These are phyloP conservation scores for Syrrhaptes paradoxus DNA, from an alignment of 2,113 vertebrate genomes.

Conservation along the genomic window DNA sequence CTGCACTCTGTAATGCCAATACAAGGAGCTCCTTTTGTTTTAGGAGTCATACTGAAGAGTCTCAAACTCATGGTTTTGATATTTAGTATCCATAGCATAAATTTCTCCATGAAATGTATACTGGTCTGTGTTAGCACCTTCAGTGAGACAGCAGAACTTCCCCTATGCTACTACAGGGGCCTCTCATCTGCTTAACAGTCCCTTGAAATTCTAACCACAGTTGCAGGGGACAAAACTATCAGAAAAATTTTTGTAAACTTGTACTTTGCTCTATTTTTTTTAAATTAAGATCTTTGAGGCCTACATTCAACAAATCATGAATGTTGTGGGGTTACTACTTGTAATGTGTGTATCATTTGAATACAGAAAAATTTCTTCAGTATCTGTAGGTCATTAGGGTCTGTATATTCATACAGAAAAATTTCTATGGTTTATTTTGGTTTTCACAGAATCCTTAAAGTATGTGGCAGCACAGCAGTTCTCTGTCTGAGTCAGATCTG, in stretches of 20 bases:
- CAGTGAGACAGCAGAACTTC: not conserved
- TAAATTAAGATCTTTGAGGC: not conserved
- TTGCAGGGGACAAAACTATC: not conserved
- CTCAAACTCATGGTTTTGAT: not conserved
- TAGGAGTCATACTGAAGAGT: not conserved
- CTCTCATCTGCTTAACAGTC: not conserved
- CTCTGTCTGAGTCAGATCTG: not conserved
- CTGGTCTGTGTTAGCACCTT: not conserved
- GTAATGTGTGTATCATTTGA: not conserved
- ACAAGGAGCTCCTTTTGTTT: not conserved
- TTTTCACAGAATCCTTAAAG: not conserved
- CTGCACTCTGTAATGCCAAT: not conserved
- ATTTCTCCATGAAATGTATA: not conserved
- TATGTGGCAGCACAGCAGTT: not conserved
- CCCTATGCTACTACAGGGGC: not conserved
- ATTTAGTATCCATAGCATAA: not conserved
- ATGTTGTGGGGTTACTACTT: not conserved
- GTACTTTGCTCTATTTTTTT: not conserved
- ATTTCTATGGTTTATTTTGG: not conserved
- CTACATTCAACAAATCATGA: not conserved
- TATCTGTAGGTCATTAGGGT: not conserved
- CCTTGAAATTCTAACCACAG: not conserved
- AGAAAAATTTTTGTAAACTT: not conserved
- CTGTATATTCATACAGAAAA: not conserved
- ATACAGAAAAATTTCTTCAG: not conserved